Evolutionary conservation across 1,140 invertebrate species (phyloP).

Genomic region (Drosophila equinoxialis): DNA sequence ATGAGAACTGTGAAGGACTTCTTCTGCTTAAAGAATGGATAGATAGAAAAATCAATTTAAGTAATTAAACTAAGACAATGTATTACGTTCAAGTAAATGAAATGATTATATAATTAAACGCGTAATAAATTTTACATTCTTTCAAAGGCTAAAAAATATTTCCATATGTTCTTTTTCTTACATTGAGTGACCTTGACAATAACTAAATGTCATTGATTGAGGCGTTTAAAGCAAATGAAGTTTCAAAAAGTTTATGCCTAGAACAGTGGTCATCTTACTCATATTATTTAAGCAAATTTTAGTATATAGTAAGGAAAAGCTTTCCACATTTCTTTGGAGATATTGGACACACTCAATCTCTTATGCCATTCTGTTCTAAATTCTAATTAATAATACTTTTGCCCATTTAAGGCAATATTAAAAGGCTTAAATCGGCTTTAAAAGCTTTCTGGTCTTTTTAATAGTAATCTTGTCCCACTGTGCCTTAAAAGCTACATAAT

Average conservation of each 20-base stretch:
- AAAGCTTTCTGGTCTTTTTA: no score
- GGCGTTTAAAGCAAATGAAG: background rate
- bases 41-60: background rate
- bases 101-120: background rate
- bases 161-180: background rate
- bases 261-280: background rate
- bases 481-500: background rate
- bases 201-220: background rate
- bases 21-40: constrained; percentile 22
- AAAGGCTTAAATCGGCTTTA: no score
- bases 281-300: background rate
- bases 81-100: background rate
- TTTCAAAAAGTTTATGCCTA: background rate
- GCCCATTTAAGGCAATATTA: no score
- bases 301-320: no score
- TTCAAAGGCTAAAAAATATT: background rate
- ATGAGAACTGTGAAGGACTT: constrained; percentile 85
- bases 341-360: no score
- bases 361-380: no score
- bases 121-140: background rate
- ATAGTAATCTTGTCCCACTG: background rate
- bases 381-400: no score
- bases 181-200: background rate
- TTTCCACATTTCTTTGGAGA: no score
- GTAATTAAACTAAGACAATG: background rate